Conservation (phyloP, 2,888 invertebrate species). For the Antheraea yamamai region DNA sequence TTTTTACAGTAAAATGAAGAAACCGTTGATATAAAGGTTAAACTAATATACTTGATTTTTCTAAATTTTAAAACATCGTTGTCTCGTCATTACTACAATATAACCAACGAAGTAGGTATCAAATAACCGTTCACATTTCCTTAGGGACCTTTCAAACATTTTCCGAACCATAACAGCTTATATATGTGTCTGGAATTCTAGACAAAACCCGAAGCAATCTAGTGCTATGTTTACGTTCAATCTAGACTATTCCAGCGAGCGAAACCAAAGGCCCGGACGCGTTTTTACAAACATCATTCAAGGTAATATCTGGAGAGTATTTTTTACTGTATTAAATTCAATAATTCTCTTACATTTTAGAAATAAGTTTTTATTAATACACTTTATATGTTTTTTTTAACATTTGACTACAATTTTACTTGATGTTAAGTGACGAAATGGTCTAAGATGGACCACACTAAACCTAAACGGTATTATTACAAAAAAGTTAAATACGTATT, state of each 20-base stretch:
- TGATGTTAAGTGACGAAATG: too few species aligned
- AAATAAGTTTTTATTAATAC: too few species aligned
- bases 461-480: too few species aligned
- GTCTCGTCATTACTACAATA: not conserved
- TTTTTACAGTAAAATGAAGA: too few species aligned
- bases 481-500: too few species aligned
- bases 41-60: not conserved
- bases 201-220: slow-evolving; percentile 22
- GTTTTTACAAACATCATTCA: slow-evolving; percentile 4
- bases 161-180: slow-evolving; percentile 18
- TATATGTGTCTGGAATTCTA: slow-evolving; percentile 15
- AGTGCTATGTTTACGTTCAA: slow-evolving; percentile 23
- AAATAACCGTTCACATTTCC: slow-evolving; percentile 3
- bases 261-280: slow-evolving; percentile 6
- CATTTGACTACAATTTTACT: too few species aligned
- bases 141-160: not conserved
- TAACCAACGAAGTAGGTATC: not conserved
- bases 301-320: not conserved
- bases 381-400: too few species aligned
- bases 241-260: slow-evolving; percentile 18
- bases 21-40: too few species aligned
- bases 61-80: not conserved
- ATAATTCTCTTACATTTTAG: not conserved
- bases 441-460: too few species aligned
- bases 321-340: not conserved